phyloP scores from a whole-genome alignment of 1,140 invertebrate species.

The Pseudoatta argentina region DNA sequence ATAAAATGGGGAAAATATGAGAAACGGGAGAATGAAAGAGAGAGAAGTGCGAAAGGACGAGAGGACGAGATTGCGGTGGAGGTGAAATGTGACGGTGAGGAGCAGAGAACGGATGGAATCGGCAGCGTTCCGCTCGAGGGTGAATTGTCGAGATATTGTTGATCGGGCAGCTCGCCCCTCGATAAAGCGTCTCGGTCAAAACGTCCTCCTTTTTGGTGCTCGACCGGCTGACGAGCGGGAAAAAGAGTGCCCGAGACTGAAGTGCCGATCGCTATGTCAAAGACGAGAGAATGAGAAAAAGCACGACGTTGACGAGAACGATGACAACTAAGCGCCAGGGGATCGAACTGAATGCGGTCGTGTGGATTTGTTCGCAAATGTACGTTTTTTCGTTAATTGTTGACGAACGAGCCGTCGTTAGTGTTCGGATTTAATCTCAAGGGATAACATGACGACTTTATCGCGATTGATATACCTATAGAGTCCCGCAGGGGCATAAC shows the following conservation, averaged over 20 bases:
- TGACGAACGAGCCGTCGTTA: background rate
- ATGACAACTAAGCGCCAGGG: conserved; percentile 9
- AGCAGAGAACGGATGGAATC: conserved; percentile 15
- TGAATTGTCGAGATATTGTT: conserved; percentile 62
- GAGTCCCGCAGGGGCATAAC: background rate
- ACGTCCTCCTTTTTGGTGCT: conserved; percentile 56
- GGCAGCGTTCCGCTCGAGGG: conserved; percentile 51
- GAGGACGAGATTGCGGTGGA: background rate
- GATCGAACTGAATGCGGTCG: conserved; percentile 5
- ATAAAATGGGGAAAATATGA: conserved; percentile 53
- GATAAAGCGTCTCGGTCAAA: conserved; percentile 43
- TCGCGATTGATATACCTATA: conserved; percentile 11
- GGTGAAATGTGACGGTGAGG: conserved; percentile 7
- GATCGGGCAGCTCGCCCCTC: conserved; percentile 51
- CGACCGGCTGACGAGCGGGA: conserved; percentile 33
- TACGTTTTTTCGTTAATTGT: conserved; percentile 46
- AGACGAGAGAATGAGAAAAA: conserved; percentile 58
- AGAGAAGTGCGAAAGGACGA: conserved; percentile 5
- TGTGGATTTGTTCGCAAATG: conserved; percentile 24
- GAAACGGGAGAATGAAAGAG: conserved; percentile 5
- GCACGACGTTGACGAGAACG: conserved; percentile 31
- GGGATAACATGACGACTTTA: conserved; percentile 7
- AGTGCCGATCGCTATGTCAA: conserved; percentile 64
- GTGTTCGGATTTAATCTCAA: conserved; percentile 16
- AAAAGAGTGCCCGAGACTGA: conserved; percentile 41